Conservation (phyloP, 2,113 vertebrate species). For the Dryoscopus gambensis region DNA sequence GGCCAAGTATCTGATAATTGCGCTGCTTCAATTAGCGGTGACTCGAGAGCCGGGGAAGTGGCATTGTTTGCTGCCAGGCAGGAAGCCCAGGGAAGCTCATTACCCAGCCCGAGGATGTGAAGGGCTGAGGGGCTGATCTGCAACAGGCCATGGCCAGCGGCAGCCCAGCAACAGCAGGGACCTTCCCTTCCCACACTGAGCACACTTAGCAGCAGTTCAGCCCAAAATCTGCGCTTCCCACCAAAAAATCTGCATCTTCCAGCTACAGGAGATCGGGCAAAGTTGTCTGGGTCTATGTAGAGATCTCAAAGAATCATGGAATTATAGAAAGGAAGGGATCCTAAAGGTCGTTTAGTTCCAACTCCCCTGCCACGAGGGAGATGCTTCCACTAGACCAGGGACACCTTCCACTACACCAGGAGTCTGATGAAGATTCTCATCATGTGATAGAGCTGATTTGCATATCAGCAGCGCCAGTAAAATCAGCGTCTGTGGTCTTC, state of each 20-base stretch:
- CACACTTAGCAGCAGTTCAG: background rate
- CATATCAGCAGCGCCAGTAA: background rate
- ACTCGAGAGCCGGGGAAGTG: background rate
- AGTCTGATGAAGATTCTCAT: background rate
- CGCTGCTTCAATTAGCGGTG: constrained; percentile 5
- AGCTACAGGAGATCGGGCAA: background rate
- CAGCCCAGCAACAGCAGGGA: background rate
- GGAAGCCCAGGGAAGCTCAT: constrained; percentile 8
- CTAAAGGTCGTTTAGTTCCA: background rate
- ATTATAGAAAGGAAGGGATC: background rate
- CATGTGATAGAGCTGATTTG: background rate
- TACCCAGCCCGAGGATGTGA: background rate
- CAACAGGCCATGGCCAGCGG: background rate
- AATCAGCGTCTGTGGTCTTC: background rate
- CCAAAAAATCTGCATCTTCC: background rate
- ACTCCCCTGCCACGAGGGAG: background rate
- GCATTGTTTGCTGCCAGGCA: constrained; percentile 39
- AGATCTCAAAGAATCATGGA: background rate
- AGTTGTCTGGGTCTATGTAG: background rate
- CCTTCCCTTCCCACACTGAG: background rate
- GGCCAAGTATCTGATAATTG: constrained; percentile 32
- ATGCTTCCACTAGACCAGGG: background rate
- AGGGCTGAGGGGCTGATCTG: background rate
- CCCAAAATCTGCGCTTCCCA: background rate
- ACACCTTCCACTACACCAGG: background rate